phyloP scores from a whole-genome alignment of 2,113 vertebrate species.

The Meleagris gallopavo region DNA sequence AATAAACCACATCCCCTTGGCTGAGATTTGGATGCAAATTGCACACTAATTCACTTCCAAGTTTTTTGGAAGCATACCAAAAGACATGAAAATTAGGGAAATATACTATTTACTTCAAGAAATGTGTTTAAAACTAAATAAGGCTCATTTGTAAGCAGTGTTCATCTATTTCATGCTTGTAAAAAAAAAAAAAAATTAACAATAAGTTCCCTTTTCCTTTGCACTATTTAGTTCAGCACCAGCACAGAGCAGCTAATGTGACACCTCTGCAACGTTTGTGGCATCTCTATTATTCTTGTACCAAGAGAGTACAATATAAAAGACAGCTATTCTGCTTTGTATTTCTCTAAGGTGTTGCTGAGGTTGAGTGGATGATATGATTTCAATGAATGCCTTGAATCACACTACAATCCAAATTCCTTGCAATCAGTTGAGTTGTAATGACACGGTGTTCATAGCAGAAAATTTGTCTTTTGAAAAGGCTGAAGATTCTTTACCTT shows the following conservation, averaged over 20 bases:
- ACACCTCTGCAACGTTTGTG: constrained; percentile 67
- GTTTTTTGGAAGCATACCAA: constrained; percentile 84
- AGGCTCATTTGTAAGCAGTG: constrained; percentile 74
- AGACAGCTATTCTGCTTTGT: constrained; percentile 66
- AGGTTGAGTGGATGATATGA: constrained; percentile 76
- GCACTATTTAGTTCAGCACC: constrained; percentile 51
- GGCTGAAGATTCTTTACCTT: constrained; percentile 52
- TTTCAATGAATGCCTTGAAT: constrained; percentile 64
- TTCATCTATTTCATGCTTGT: constrained; percentile 66
- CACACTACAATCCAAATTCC: constrained; percentile 63
- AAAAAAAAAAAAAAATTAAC: constrained; percentile 63
- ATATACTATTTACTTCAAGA: constrained; percentile 81
- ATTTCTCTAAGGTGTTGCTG: constrained; percentile 72
- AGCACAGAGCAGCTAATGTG: constrained; percentile 61
- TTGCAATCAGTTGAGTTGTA: constrained; percentile 52
- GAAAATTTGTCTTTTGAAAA: constrained; percentile 43
- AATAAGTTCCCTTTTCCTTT: constrained; percentile 67
- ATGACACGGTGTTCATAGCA: constrained; percentile 44
- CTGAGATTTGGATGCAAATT: constrained; percentile 87
- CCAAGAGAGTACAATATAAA: constrained; percentile 57
- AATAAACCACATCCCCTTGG: constrained; percentile 96
- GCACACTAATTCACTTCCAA: constrained; percentile 88
- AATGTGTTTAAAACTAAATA: constrained; percentile 82
- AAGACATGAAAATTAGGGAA: constrained; percentile 86
- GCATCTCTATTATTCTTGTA: constrained; percentile 65